These are phyloP conservation scores for Tetragnatha versicolor DNA, from an alignment of 1,140 invertebrate species.

Conservation along the genomic window DNA sequence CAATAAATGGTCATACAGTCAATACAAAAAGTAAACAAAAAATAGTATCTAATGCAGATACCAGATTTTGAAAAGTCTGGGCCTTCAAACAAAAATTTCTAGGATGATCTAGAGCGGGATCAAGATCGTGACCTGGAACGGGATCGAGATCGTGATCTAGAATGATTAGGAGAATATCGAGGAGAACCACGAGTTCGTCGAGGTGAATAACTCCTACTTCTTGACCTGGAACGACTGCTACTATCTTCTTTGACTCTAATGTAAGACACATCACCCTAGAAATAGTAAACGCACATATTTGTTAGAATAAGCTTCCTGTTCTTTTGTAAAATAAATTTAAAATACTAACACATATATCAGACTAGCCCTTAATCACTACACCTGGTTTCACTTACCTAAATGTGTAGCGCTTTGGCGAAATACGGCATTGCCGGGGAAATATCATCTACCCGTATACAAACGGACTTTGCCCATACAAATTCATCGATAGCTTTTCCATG, in stretches of 20 bases:
- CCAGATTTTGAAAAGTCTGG: constrained; percentile 48
- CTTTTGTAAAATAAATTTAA: no score
- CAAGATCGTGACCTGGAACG: constrained; percentile 74
- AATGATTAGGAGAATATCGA: constrained; percentile 77
- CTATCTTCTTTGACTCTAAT: constrained; percentile 95
- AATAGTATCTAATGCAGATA: constrained; percentile 53
- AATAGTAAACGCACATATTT: no score
- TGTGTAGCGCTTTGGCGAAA: no score
- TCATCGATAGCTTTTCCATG: no score
- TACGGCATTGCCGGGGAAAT: no score
- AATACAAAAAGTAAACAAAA: not conserved
- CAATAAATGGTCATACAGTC: not conserved
- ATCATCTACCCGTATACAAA: no score
- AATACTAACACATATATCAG: no score
- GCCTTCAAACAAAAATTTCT: constrained; percentile 25
- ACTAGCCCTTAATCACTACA: no score
- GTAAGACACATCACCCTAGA: constrained; percentile 92
- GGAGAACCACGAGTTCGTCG: constrained; percentile 71
- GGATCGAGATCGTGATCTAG: constrained; percentile 72
- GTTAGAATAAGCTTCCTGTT: no score
- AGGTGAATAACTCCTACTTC: constrained; percentile 71
- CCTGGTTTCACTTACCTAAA: no score
- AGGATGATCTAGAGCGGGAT: constrained; percentile 53
- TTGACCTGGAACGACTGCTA: constrained; percentile 70
- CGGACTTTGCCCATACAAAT: no score